phyloP scores from a whole-genome alignment of 2,797 vertebrate genomes.

The Remorina albescens region DNA sequence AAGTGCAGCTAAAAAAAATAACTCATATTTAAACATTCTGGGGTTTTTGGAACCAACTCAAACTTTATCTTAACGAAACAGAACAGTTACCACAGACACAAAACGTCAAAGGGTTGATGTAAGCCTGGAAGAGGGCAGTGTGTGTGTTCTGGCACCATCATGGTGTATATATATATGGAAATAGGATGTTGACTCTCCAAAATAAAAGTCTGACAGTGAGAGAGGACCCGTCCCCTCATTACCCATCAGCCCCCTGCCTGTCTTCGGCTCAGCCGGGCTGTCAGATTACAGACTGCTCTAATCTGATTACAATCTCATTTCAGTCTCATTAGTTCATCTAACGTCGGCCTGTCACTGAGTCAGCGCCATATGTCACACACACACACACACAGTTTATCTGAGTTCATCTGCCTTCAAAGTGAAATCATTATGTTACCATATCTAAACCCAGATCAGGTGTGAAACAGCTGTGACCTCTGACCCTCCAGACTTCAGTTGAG shows the following conservation, averaged over 20 bases:
- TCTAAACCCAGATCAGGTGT: not conserved
- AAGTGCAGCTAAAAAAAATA: too few relatives aligned
- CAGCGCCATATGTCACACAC: conserved; percentile 27
- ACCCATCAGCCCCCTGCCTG: conserved; percentile 40
- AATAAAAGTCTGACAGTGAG: too few relatives aligned
- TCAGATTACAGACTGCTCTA: conserved; percentile 38
- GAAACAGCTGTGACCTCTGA: too few relatives aligned
- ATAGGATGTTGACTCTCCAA: too few relatives aligned
- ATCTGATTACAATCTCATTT: conserved; percentile 53
- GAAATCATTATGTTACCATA: not conserved
- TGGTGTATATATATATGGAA: not conserved
- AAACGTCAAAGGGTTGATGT: conserved; percentile 54
- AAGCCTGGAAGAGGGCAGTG: conserved; percentile 1
- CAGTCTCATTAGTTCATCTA: conserved; percentile 44
- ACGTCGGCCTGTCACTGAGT: conserved; percentile 31
- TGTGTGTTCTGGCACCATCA: too few relatives aligned
- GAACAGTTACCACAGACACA: too few relatives aligned
- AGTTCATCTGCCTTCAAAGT: too few relatives aligned
- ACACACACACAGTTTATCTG: not conserved
- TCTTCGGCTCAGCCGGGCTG: conserved; percentile 7
- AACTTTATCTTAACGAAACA: too few relatives aligned
- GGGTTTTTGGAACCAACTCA: too few relatives aligned
- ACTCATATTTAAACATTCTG: too few relatives aligned
- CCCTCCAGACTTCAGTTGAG: too few relatives aligned
- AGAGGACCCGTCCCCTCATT: not conserved